A percentile compares a stretch with the other conserved stretches of the same genome.
Evolutionary conservation across 2,113 vertebrate genomes (phyloP).

Genomic region (Sander lucioperca): DNA sequence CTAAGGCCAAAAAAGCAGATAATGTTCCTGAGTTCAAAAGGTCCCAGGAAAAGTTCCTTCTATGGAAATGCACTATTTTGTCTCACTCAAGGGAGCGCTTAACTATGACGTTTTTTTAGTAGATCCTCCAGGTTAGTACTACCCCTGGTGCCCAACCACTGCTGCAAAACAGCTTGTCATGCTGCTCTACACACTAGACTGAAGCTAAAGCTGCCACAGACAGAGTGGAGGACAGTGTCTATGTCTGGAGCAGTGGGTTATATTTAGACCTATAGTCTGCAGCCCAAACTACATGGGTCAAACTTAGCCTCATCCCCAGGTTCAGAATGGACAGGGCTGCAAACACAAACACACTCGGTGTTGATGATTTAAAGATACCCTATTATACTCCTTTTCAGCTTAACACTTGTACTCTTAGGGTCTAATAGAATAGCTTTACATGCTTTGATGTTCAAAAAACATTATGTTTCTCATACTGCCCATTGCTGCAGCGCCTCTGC

Average conservation of each 20-base stretch:
- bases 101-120: neutral
- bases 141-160: slow-evolving; percentile 17
- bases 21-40: neutral
- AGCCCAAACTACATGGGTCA: slow-evolving; percentile 33
- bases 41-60: neutral
- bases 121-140: slow-evolving; percentile 7
- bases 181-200: slow-evolving; percentile 10
- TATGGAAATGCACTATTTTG: neutral
- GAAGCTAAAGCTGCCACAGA: slow-evolving; percentile 28
- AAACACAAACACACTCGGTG: neutral
- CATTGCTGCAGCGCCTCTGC: no score
- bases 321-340: no score
- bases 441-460: no score
- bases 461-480: no score
- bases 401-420: no score
- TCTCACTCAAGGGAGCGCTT: neutral
- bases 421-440: no score
- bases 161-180: slow-evolving; percentile 27
- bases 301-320: neutral
- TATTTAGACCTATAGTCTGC: slow-evolving; percentile 49
- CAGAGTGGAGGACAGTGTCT: slow-evolving; percentile 37
- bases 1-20: neutral
- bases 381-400: no score
- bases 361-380: neutral
- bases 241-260: slow-evolving; percentile 49